These are phyloP conservation scores for Porites australiensis DNA, from an alignment of 64 coral and sea anemone species.

Conservation along the genomic window DNA sequence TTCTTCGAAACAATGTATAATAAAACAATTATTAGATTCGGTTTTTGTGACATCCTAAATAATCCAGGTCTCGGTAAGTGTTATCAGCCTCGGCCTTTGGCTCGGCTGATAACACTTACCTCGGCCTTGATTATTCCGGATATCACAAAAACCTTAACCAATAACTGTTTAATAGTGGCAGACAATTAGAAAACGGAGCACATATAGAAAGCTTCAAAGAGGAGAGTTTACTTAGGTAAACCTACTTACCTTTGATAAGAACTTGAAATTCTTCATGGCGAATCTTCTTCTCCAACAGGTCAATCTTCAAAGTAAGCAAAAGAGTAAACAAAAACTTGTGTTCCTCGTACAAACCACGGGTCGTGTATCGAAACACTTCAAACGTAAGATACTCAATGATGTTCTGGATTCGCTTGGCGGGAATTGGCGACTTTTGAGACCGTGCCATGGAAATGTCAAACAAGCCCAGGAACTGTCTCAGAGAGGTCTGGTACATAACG, in stretches of 20 bases:
- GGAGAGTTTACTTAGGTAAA: background rate
- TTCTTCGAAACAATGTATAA: too few species aligned
- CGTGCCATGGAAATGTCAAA: conserved; percentile 98
- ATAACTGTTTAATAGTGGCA: too few species aligned
- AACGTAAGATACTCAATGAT: conserved; percentile 97
- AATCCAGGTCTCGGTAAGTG: too few species aligned
- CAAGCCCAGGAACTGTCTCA: conserved; percentile 96
- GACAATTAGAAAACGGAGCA: too few species aligned
- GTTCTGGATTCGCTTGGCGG: conserved; percentile 94
- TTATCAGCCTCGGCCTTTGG: too few species aligned
- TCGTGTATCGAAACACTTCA: conserved; percentile 98
- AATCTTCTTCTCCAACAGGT: conserved; percentile 87
- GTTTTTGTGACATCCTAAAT: too few species aligned
- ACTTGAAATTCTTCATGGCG: conserved; percentile 93
- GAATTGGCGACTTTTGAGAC: conserved; percentile 95
- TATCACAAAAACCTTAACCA: too few species aligned
- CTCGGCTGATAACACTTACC: too few species aligned
- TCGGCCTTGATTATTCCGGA: too few species aligned
- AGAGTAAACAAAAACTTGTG: conserved; percentile 59
- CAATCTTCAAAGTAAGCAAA: conserved; percentile 73
- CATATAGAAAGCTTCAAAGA: too few species aligned
- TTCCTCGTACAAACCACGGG: conserved; percentile 94
- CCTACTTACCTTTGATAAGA: conserved; percentile 91
- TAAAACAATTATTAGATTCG: too few species aligned
- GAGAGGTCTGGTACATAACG: conserved; percentile 98